These are phyloP conservation scores for Bucco capensis DNA, from an alignment of 2,113 vertebrate species.

Conservation along the genomic window DNA sequence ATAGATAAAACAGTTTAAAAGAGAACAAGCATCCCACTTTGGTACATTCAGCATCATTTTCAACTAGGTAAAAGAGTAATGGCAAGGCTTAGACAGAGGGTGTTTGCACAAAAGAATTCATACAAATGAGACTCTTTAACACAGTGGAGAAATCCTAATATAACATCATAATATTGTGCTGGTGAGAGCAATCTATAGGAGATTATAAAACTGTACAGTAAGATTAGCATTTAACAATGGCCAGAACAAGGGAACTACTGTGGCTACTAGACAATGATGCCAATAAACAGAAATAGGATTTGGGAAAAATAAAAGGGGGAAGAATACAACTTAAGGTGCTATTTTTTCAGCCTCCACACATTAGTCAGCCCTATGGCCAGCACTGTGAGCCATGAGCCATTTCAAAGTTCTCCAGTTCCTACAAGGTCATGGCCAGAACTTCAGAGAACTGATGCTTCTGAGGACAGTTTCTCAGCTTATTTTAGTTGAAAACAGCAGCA, in stretches of 20 bases:
- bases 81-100: neutral
- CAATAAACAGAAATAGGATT: neutral
- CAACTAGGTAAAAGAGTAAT: neutral
- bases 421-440: neutral
- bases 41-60: neutral
- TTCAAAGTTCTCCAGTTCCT: neutral
- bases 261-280: neutral
- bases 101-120: neutral
- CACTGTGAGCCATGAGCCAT: rapidly evolving
- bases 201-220: neutral
- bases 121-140: neutral
- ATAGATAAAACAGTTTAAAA: neutral
- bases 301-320: neutral
- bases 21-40: neutral
- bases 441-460: neutral
- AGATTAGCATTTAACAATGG: neutral
- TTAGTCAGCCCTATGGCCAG: neutral
- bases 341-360: neutral
- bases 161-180: neutral
- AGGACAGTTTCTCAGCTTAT: neutral
- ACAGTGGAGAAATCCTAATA: neutral
- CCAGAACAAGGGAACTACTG: neutral
- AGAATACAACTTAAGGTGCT: neutral
- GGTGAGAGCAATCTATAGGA: neutral
- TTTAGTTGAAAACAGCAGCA: neutral